A percentile compares a stretch with the other conserved stretches of the same genome.
These are phyloP conservation scores for Cyaniris semiargus DNA, from an alignment of 2,888 invertebrate genomes.

Conservation along the genomic window DNA sequence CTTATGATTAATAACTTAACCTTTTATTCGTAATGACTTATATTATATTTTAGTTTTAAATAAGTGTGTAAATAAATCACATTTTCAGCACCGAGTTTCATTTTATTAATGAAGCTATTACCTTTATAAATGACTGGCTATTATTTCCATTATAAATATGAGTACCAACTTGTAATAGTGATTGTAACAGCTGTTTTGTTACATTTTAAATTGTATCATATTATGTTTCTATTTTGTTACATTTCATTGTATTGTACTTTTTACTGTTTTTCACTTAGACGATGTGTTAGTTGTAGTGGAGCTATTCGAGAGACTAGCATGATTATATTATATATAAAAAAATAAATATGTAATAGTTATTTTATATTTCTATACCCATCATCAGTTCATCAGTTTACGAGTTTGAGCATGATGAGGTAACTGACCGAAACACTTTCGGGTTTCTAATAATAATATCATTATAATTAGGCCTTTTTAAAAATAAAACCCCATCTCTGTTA, in stretches of 20 bases:
- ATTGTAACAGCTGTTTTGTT: slow-evolving; percentile 8
- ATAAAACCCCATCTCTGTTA: background rate
- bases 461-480: background rate
- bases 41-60: background rate
- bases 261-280: too few relatives aligned
- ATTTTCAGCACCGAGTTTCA: background rate
- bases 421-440: too few relatives aligned
- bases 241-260: background rate
- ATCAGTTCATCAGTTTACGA: too few relatives aligned
- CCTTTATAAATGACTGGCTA: slow-evolving; percentile 33
- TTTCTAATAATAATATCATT: too few relatives aligned
- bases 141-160: slow-evolving; percentile 24
- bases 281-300: too few relatives aligned
- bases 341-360: too few relatives aligned
- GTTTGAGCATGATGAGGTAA: too few relatives aligned
- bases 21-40: background rate
- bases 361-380: too few relatives aligned
- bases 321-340: too few relatives aligned
- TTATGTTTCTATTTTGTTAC: background rate
- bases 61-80: slow-evolving; percentile 20
- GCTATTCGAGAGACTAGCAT: too few relatives aligned
- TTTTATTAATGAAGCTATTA: slow-evolving; percentile 10
- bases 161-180: slow-evolving; percentile 6
- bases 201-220: background rate
- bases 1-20: background rate